phyloP scores from a whole-genome alignment of 2,888 invertebrate species.

The Platycheirus rosarum region DNA sequence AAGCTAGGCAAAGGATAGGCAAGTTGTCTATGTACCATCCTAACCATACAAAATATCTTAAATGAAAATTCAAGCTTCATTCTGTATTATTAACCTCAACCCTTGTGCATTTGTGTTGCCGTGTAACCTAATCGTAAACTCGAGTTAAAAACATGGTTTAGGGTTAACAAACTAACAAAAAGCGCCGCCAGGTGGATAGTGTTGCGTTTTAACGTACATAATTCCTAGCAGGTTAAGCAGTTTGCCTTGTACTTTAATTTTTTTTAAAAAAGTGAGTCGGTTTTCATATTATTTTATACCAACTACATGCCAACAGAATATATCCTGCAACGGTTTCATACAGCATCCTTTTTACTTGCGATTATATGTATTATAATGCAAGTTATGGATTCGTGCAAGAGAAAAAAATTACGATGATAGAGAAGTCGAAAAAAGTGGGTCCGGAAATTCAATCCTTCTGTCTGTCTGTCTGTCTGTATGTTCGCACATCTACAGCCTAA shows the following conservation, averaged over 20 bases:
- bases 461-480: too few relatives aligned
- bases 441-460: too few relatives aligned
- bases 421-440: too few relatives aligned
- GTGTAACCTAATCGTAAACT: background rate
- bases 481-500: too few relatives aligned
- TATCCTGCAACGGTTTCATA: background rate
- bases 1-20: background rate
- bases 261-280: background rate
- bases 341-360: background rate
- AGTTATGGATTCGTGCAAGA: too few relatives aligned
- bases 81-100: slow-evolving; percentile 21
- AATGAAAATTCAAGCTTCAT: background rate
- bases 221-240: background rate
- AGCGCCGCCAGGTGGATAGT: slow-evolving; percentile 7
- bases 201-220: slow-evolving; percentile 16
- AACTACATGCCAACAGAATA: background rate
- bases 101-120: background rate
- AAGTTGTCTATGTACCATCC: background rate
- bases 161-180: slow-evolving; percentile 17
- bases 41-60: background rate
- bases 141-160: slow-evolving; percentile 42
- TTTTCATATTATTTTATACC: background rate
- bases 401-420: too few relatives aligned
- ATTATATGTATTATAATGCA: too few relatives aligned
- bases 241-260: background rate